Conservation (phyloP, 2,888 invertebrate species). For the Chelonus formosanus region DNA sequence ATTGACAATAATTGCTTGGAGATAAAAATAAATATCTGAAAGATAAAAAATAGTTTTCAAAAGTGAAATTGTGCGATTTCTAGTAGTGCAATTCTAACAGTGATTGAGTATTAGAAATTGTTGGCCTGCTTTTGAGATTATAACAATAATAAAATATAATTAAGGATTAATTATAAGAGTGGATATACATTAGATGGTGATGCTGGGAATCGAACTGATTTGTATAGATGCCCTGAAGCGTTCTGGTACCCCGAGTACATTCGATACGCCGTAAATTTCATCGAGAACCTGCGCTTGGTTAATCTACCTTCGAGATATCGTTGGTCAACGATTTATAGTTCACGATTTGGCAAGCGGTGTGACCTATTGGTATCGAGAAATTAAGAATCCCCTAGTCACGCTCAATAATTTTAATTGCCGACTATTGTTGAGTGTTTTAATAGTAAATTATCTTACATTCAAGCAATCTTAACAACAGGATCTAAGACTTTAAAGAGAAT, state of each 20-base stretch:
- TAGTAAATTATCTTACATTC: neutral
- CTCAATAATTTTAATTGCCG: constrained; percentile 5
- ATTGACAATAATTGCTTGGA: no score
- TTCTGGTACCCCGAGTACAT: constrained; percentile 16
- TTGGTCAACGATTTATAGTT: constrained; percentile 15
- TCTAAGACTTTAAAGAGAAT: no score
- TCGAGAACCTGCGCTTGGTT: constrained; percentile 22
- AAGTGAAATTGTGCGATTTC: no score
- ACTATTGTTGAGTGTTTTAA: neutral
- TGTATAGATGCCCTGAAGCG: constrained; percentile 6
- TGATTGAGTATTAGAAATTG: no score
- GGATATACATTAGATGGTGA: neutral
- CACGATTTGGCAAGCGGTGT: neutral
- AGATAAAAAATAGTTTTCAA: no score
- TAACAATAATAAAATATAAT: no score
- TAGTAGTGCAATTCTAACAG: no score
- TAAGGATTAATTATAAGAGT: neutral
- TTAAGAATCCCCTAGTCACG: constrained; percentile 6
- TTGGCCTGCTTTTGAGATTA: no score
- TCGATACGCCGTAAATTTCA: constrained; percentile 27
- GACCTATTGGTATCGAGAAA: neutral
- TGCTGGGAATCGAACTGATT: constrained; percentile 5
- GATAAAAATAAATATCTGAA: no score
- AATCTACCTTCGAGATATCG: constrained; percentile 26
- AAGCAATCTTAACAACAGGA: neutral